Evolutionary conservation across 2,888 invertebrate genomes (phyloP), one percentile per base, ranked within the genome.

Genomic region (Odiellus spinosus): DNA sequence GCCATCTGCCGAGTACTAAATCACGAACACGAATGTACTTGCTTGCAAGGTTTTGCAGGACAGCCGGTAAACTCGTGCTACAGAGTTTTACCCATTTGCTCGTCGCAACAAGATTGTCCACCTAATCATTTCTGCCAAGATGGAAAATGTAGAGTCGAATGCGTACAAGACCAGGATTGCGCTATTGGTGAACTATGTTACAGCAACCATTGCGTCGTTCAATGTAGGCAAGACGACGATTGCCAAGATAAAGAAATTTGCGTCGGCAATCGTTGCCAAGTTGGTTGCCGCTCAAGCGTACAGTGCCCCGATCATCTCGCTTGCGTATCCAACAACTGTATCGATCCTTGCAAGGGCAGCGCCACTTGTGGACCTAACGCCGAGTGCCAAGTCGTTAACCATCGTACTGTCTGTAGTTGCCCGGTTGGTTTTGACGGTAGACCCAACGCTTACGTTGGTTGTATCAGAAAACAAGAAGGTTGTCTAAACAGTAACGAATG

Each of bases 251-350:
- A 53, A 32, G 56, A 56, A 46, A 56, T 57, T 14, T 90, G 90
- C 59, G 64, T 78, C 49, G 75, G 77, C 56, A 84, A 81, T 55
- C 79, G 82, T 61, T 90, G 90, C 63, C 55, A 55, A 51, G 51
- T 48, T 11, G 87, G 88, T 3, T 90, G 90, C 64, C 75, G 78
- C 54, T 74, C 74, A 14, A 81, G 83, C 59, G 72, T 72, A 43
- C 86, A 90, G 60, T 90, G 88, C 62, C 74, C 80, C 11, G 76
- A 76, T 21, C 77, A 81, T 48, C 76, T 82, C 63, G 70, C 79
- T 12, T 90, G 90, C 61, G 72, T 75, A 15, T 77, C 81, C 17
- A 87, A 87, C 20, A 75, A 88, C 51, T 90, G 88, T 64, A 83
- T 86, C 75, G 78, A 83, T 68, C 82, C 80, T 26, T 88, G 88